phyloP scores from a whole-genome alignment of 37 sponge, comb jelly and placozoan genomes.

The Cliona cf. orientalis region DNA sequence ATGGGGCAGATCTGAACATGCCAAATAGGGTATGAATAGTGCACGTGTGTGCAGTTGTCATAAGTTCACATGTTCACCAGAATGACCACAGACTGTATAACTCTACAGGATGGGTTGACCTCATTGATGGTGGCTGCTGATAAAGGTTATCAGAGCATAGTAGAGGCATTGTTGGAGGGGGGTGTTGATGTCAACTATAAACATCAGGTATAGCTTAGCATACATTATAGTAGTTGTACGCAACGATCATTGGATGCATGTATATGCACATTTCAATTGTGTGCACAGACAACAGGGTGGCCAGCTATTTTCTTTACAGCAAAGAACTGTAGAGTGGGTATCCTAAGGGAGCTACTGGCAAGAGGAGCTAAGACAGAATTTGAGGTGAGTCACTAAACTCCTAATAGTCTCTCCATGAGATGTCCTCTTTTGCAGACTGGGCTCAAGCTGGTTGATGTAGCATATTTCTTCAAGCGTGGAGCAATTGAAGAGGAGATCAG shows the following conservation, averaged over 20 bases:
- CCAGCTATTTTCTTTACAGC: constrained; percentile 22
- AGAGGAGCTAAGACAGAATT: constrained; percentile 17
- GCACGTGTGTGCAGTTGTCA: not conserved
- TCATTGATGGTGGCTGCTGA: constrained; percentile 31
- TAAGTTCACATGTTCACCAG: not conserved
- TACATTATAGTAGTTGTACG: no score
- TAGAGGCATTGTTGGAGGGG: constrained; percentile 9
- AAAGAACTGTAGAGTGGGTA: constrained; percentile 3
- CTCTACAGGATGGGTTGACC: constrained; percentile 8
- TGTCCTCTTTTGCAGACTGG: no score
- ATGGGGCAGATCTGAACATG: constrained; percentile 11
- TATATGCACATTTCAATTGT: not conserved
- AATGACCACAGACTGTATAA: not conserved
- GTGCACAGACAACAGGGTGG: not conserved
- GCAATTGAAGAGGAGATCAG: not conserved
- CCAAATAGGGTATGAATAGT: not conserved
- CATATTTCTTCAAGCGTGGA: constrained; percentile 9
- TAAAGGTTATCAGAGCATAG: not conserved
- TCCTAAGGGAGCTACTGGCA: not conserved
- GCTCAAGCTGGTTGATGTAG: constrained; percentile 6
- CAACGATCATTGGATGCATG: not conserved
- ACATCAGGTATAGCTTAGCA: no score
- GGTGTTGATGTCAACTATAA: constrained; percentile 9
- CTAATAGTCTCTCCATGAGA: no score
- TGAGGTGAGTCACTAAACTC: no score